phyloP scores from a whole-genome alignment of 1,140 invertebrate species.

The Drosophila kanapiae region DNA sequence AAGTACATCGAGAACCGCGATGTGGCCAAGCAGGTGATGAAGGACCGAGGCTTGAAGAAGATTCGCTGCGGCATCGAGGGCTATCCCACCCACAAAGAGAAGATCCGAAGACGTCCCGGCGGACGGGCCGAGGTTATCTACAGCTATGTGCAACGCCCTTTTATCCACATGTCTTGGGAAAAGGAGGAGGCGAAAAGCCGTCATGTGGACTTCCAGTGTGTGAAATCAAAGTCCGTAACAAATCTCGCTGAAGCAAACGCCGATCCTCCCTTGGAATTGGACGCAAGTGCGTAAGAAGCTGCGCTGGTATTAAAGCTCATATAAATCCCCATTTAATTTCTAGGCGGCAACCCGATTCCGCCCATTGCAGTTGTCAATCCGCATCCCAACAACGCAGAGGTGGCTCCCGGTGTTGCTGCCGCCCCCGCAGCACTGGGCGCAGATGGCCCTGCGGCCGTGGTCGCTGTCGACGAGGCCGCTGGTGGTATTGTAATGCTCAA shows the following conservation, averaged over 20 bases:
- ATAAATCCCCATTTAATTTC: background rate
- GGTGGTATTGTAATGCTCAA: constrained; percentile 72
- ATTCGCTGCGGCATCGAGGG: constrained; percentile 99
- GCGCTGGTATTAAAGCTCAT: background rate
- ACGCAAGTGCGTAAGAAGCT: constrained; percentile 84
- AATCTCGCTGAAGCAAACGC: constrained; percentile 97
- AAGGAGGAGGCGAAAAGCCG: constrained; percentile 99
- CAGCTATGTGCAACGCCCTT: constrained; percentile 99
- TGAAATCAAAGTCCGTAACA: constrained; percentile 97
- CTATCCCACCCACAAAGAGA: constrained; percentile 99
- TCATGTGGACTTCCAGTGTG: constrained; percentile 99
- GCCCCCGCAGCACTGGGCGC: constrained; percentile 35
- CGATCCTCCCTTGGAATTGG: constrained; percentile 91
- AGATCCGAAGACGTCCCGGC: constrained; percentile 95
- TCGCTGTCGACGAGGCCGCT: constrained; percentile 78
- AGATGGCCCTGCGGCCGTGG: constrained; percentile 53
- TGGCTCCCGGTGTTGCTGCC: constrained; percentile 36
- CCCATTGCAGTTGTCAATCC: constrained; percentile 71
- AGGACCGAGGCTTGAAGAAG: constrained; percentile 99
- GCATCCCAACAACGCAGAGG: constrained; percentile 59
- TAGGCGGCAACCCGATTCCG: constrained; percentile 87
- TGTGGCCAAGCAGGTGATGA: constrained; percentile 99
- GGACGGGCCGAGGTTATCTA: constrained; percentile 97
- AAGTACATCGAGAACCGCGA: constrained; percentile 99
- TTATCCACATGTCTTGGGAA: constrained; percentile 99